Evolutionary conservation across 2,113 vertebrate genomes (phyloP).

Genomic region (Panthera leo): DNA sequence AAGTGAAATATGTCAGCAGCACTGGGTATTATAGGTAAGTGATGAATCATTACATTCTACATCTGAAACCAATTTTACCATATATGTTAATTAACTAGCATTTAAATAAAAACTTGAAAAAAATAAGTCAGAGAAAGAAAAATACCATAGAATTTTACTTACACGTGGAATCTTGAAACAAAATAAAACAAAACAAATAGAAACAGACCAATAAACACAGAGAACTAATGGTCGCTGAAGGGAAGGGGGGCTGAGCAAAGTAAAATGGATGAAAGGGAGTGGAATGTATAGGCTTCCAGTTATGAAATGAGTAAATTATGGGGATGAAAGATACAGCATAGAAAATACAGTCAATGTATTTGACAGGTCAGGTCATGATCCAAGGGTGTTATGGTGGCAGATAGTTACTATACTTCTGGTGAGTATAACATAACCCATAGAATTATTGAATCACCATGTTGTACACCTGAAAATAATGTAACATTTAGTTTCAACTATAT

Average conservation of each 20-base stretch:
- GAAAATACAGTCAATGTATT: not conserved
- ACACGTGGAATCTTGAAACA: not conserved
- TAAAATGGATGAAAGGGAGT: not conserved
- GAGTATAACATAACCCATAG: not conserved
- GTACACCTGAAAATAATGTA: not conserved
- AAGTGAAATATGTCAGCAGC: not conserved
- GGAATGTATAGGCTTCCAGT: not conserved
- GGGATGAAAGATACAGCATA: not conserved
- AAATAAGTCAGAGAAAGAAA: not conserved
- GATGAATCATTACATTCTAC: too few relatives aligned
- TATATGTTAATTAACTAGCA: too few relatives aligned
- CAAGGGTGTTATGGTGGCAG: not conserved
- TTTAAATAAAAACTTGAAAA: too few relatives aligned
- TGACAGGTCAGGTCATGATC: too few relatives aligned
- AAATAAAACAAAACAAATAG: not conserved
- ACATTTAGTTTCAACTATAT: not conserved
- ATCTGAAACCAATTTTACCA: too few relatives aligned
- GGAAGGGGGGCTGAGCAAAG: not conserved
- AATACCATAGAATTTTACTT: not conserved
- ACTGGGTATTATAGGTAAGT: too few relatives aligned
- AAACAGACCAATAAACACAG: not conserved
- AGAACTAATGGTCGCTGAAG: not conserved
- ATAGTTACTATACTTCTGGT: not conserved
- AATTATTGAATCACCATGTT: not conserved
- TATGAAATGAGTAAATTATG: not conserved